Evolutionary conservation across 2,888 invertebrate species (phyloP).

Genomic region (Pedicia rivosa): DNA sequence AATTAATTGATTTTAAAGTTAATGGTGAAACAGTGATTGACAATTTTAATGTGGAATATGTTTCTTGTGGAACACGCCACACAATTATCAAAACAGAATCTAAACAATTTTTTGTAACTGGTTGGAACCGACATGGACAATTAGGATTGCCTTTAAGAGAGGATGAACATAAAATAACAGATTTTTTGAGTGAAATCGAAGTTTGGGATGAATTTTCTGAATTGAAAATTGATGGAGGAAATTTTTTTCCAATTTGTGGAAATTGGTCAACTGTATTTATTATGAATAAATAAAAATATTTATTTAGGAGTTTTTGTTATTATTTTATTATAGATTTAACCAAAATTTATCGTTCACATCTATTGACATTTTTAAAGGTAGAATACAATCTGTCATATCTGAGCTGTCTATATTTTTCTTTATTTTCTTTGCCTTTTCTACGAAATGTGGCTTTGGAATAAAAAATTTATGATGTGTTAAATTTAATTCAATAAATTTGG

Average conservation of each 20-base stretch:
- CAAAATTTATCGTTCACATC: conserved; percentile 10
- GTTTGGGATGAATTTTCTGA: conserved; percentile 19
- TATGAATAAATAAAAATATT: background rate
- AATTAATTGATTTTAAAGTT: conserved; percentile 22
- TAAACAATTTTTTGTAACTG: conserved; percentile 53
- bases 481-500: background rate
- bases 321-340: background rate
- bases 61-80: conserved; percentile 63
- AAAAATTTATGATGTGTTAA: background rate
- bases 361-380: conserved; percentile 10
- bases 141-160: conserved; percentile 34
- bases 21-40: conserved; percentile 10
- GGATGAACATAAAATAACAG: too few relatives aligned
- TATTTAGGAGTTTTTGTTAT: background rate
- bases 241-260: conserved; percentile 28
- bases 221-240: conserved; percentile 18
- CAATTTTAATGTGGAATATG: conserved; percentile 30
- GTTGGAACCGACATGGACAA: conserved; percentile 73
- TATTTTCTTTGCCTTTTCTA: background rate
- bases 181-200: too few relatives aligned
- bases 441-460: background rate
- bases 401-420: background rate
- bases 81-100: conserved; percentile 52
- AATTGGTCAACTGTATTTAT: conserved; percentile 31
- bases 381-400: conserved; percentile 1